Conservation (phyloP, 2,113 vertebrate species). For the Brienomyrus longianalis region DNA sequence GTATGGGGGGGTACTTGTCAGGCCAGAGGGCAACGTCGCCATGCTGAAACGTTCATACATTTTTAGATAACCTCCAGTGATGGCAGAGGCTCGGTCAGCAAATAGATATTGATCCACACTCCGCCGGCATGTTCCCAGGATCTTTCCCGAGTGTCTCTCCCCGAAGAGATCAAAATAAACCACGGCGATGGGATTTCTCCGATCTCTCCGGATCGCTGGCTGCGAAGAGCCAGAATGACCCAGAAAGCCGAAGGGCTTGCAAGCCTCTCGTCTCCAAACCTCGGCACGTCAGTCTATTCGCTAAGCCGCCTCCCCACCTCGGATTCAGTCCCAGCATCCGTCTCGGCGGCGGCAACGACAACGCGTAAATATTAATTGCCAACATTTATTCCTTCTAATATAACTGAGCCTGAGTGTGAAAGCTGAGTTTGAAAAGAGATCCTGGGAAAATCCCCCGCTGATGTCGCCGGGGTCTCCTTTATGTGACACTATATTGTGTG, state of each 20-base stretch:
- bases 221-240: not conserved
- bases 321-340: not conserved
- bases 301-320: not conserved
- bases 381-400: not conserved
- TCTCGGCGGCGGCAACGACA: not conserved
- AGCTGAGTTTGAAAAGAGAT: not conserved
- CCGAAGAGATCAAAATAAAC: constrained; percentile 46
- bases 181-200: constrained; percentile 33
- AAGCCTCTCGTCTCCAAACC: too few relatives aligned
- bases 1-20: constrained; percentile 30
- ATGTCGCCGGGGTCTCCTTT: not conserved
- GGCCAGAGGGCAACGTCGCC: constrained; percentile 48
- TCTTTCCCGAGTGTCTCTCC: constrained; percentile 33
- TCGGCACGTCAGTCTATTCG: not conserved
- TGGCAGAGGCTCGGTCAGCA: constrained; percentile 53
- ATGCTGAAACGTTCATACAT: constrained; percentile 55
- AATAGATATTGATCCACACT: constrained; percentile 57
- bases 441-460: not conserved
- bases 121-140: constrained; percentile 35
- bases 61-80: constrained; percentile 50
- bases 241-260: not conserved
- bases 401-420: not conserved
- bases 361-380: not conserved
- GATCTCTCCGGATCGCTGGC: constrained; percentile 13
- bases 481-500: constrained; percentile 9